Evolutionary conservation across 2,888 invertebrate genomes (phyloP).

Genomic region (Thera britannica): DNA sequence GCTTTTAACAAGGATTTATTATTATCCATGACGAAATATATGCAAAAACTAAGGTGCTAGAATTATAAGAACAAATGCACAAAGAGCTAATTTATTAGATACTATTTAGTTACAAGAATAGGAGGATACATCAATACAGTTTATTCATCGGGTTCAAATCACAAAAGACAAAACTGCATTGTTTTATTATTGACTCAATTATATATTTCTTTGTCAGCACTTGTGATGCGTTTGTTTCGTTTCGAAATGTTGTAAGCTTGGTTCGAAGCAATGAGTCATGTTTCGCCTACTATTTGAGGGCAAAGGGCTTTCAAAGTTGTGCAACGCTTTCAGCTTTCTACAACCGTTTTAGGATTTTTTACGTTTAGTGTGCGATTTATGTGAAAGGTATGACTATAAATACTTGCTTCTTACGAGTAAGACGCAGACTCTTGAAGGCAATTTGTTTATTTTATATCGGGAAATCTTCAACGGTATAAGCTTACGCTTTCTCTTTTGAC

Average conservation of each 20-base stretch:
- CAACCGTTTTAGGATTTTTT: constrained; percentile 35
- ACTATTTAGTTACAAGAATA: not conserved
- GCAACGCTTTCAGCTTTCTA: constrained; percentile 54
- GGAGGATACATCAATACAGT: constrained; percentile 8
- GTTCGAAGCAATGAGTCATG: constrained; percentile 53
- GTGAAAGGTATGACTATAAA: constrained; percentile 12
- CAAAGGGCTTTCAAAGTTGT: constrained; percentile 64
- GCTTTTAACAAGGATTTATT: constrained; percentile 50
- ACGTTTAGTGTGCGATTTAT: constrained; percentile 15
- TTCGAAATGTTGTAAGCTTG: constrained; percentile 24
- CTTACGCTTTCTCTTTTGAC: not conserved
- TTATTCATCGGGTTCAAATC: not conserved
- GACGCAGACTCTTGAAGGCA: not conserved
- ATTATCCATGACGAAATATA: constrained; percentile 2
- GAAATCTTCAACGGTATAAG: not conserved
- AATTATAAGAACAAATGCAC: too few relatives aligned
- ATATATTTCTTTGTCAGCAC: constrained; percentile 20
- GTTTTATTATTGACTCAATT: constrained; percentile 14
- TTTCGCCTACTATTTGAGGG: constrained; percentile 56
- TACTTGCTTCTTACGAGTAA: not conserved
- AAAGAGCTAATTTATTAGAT: too few relatives aligned
- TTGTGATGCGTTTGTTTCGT: constrained; percentile 7
- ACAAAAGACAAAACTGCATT: constrained; percentile 12
- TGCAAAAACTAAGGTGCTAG: not conserved
- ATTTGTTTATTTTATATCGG: not conserved